Evolutionary conservation across 2,113 vertebrate genomes (phyloP).

Genomic region (Nibea coibor): DNA sequence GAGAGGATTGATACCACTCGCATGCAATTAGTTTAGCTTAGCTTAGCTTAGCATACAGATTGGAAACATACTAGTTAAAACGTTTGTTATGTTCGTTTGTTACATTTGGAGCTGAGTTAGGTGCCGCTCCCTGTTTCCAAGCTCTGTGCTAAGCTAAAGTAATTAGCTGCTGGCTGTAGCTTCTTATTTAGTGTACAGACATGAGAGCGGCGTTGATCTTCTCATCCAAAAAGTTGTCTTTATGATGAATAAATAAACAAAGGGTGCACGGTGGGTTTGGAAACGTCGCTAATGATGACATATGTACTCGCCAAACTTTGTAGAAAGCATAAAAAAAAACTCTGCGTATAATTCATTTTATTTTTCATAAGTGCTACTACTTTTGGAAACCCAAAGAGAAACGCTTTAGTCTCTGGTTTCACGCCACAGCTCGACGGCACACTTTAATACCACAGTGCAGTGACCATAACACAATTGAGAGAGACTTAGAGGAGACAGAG

Average conservation of each 20-base stretch:
- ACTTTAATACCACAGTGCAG: conserved; percentile 39
- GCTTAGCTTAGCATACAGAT: background rate
- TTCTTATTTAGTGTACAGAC: background rate
- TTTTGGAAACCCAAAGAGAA: background rate
- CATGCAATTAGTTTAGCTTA: background rate
- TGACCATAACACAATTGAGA: conserved; percentile 28
- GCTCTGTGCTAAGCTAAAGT: background rate
- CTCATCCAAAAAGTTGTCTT: background rate
- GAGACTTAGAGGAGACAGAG: conserved; percentile 7
- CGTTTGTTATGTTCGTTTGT: no score
- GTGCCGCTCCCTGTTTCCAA: no score
- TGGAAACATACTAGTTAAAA: no score
- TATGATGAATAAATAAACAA: background rate
- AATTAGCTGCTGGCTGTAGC: background rate
- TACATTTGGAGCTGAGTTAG: no score
- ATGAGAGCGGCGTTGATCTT: background rate
- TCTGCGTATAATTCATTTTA: no score
- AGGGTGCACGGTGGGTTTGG: background rate
- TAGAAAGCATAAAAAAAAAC: no score
- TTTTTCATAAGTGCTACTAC: no score
- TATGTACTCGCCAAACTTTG: background rate
- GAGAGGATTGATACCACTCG: no score
- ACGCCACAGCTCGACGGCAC: conserved; percentile 17
- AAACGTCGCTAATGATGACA: background rate
- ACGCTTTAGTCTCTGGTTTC: background rate